Evolutionary conservation across 2,888 invertebrate species (phyloP).

Genomic region (Steinernema carpocapsae): DNA sequence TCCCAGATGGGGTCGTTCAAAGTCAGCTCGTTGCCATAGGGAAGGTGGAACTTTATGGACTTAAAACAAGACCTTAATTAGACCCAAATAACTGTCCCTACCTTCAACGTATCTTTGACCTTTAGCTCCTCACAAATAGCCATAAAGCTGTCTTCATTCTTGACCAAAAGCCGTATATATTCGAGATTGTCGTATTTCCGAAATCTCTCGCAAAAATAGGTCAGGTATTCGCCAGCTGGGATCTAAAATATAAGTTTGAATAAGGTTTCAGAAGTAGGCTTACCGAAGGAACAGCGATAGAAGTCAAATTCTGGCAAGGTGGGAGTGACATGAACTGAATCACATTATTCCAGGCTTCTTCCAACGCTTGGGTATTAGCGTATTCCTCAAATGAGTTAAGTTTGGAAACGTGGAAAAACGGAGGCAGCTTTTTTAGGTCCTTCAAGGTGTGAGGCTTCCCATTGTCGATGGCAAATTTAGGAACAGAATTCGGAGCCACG

Average conservation of each 20-base stretch:
- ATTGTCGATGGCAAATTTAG: background rate
- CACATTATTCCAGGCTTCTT: background rate
- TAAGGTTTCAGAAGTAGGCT: background rate
- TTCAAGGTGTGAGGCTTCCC: conserved; percentile 3
- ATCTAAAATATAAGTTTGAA: conserved; percentile 43
- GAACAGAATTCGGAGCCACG: background rate
- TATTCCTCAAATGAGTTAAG: background rate
- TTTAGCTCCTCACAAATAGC: background rate
- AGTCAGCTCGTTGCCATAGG: background rate
- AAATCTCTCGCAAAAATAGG: conserved; percentile 13
- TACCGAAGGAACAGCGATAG: conserved; percentile 25
- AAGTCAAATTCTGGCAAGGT: conserved; percentile 1
- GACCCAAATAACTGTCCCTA: background rate
- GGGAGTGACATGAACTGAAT: conserved; percentile 18
- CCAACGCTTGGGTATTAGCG: background rate
- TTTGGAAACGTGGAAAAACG: background rate
- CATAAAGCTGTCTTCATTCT: background rate
- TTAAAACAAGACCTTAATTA: background rate
- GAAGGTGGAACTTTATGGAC: conserved; percentile 12
- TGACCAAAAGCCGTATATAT: conserved; percentile 3
- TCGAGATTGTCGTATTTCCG: background rate
- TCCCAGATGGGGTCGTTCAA: background rate
- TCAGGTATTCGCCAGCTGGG: background rate
- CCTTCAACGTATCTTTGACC: background rate
- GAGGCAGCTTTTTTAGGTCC: background rate